Base-by-base conservation (phyloP, 2,888 invertebrate species). In the Acrocyrtus sp. region DNA sequence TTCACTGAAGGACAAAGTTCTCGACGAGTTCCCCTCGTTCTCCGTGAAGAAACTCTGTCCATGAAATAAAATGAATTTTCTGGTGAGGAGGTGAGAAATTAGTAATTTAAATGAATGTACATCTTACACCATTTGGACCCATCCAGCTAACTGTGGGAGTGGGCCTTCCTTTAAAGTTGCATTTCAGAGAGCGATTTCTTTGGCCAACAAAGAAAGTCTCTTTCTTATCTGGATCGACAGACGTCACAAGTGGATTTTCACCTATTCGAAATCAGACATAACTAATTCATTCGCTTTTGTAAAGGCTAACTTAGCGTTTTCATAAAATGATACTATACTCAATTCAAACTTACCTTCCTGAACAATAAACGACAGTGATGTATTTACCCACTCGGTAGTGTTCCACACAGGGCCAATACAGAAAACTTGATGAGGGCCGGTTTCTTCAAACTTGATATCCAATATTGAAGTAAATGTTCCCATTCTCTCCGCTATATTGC, bases 341-440 rank as follows among this genome's bases (percentile, higher is more conserved):
- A 56, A 41, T 41, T 57, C 6, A 10, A 29, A 53, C 12, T 51
- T 62, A 65, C 72, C 72, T 12, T 58, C 12, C 12, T 60, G 39
- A 5, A 66, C 66, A 27, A 8, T 12, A n/a, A 72, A 45, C 5
- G 41, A 17, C 1, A 45, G 0, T 17, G 65, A 56, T 1, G 60
- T 19, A 29, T 72, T 66, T 0, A 61, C 39, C 72, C 72, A 72
- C 24, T 66, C 50, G 10, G 72, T 60, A 1, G 72, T 26, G 27
- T 72, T 72, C 72, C 72, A 72, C 1, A 72, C 54, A 10, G 72
- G 72, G 8, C 66, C 72, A 29, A 61, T 45, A 22, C 72, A 72
- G 21, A n/a, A 61, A 2, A 72, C 45, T 17, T 41, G 21, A 22
- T 58, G 51, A 1, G 2, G 6, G 3, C 65, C 58, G 12, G 17